Conservation (phyloP, 2,888 invertebrate genomes). For the Tupiocoris notatus region DNA sequence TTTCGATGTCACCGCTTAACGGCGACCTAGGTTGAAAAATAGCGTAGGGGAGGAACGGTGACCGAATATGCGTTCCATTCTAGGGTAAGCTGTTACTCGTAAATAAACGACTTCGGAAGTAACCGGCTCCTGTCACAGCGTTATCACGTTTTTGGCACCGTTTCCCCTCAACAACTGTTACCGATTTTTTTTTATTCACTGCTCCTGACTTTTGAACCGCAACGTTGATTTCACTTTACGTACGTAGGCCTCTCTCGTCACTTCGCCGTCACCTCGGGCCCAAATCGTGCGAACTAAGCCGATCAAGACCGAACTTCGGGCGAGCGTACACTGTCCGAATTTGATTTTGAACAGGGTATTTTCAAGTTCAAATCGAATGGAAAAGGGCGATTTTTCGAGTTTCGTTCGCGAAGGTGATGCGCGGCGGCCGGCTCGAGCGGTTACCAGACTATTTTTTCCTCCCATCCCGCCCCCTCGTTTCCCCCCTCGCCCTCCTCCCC, state of each 20-base stretch:
- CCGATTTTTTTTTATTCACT: neutral
- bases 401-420: neutral
- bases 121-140: no score
- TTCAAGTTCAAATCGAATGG: neutral
- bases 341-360: neutral
- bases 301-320: no score
- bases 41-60: no score
- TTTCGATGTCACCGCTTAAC: neutral
- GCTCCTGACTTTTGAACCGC: neutral
- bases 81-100: no score
- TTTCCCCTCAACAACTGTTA: neutral
- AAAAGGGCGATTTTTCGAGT: neutral
- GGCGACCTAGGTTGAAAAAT: no score
- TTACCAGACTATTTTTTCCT: constrained; percentile 38
- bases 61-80: no score
- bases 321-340: neutral
- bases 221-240: neutral
- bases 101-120: no score
- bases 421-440: constrained; percentile 10
- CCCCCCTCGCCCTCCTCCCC: constrained; percentile 48
- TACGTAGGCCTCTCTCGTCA: neutral
- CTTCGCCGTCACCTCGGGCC: no score
- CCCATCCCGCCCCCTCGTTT: neutral
- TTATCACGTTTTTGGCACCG: no score
- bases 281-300: no score